These are phyloP conservation scores for Xestia rhomboidea DNA, from an alignment of 2,888 invertebrate genomes.

Conservation along the genomic window DNA sequence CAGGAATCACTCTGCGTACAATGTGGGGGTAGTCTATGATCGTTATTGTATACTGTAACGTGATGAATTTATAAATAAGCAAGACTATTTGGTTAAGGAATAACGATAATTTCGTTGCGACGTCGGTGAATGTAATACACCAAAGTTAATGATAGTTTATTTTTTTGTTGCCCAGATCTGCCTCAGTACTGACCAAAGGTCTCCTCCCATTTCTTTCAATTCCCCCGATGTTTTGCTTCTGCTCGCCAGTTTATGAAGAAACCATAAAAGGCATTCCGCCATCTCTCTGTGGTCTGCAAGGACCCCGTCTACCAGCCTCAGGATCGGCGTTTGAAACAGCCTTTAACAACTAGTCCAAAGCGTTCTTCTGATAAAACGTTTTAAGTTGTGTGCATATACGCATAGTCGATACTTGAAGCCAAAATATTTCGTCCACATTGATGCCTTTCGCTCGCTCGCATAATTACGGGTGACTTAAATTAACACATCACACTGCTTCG, in stretches of 20 bases:
- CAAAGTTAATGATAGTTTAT: neutral
- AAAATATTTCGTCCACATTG: too few relatives aligned
- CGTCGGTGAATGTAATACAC: neutral
- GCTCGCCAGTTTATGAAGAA: neutral
- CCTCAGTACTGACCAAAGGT: neutral
- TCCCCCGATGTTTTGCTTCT: neutral
- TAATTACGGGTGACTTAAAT: too few relatives aligned
- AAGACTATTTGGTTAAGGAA: neutral
- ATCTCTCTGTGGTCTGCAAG: neutral
- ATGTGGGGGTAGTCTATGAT: slow-evolving; percentile 26
- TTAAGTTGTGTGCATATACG: too few relatives aligned
- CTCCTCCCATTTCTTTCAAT: neutral
- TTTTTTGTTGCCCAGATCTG: neutral
- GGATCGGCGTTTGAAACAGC: neutral
- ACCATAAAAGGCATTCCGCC: neutral
- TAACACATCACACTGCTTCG: too few relatives aligned
- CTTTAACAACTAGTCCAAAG: neutral
- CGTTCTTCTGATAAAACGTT: neutral
- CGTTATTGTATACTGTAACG: neutral
- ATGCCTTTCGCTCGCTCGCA: too few relatives aligned
- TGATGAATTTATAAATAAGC: neutral
- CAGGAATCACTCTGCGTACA: slow-evolving; percentile 44
- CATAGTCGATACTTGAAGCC: neutral
- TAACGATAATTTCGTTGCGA: neutral
- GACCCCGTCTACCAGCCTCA: neutral